A percentile compares a stretch with the other conserved stretches of the same genome.
Evolutionary conservation across 2,888 invertebrate species (phyloP).

Genomic region (Synergus itoensis): DNA sequence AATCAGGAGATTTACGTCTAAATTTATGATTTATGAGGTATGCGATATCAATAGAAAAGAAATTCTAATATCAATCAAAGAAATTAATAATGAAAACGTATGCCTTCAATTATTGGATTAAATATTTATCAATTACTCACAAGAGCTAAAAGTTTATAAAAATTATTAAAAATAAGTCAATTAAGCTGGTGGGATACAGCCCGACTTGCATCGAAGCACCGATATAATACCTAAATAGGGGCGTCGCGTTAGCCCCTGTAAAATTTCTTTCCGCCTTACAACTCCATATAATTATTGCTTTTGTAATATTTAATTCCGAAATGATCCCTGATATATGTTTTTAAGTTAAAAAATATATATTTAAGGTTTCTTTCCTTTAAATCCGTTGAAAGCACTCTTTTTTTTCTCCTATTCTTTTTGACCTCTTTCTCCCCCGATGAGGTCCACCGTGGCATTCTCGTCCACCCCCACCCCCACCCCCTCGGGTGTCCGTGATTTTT

Average conservation of each 20-base stretch:
- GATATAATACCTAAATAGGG: not conserved
- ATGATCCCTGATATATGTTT: too few relatives aligned
- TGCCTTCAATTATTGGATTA: not conserved
- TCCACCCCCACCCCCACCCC: too few relatives aligned
- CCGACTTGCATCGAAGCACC: not conserved
- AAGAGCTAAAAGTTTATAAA: not conserved
- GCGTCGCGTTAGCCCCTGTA: not conserved
- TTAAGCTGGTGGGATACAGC: not conserved
- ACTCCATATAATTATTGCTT: not conserved
- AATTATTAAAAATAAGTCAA: too few relatives aligned
- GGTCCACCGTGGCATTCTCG: too few relatives aligned
- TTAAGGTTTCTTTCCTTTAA: too few relatives aligned
- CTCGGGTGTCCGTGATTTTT: too few relatives aligned
- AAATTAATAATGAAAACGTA: not conserved
- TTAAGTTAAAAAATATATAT: too few relatives aligned
- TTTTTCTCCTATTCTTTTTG: too few relatives aligned
- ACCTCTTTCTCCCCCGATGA: too few relatives aligned
- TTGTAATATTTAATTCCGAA: too few relatives aligned
- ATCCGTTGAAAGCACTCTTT: too few relatives aligned
- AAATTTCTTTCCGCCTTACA: not conserved
- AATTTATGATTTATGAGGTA: not conserved
- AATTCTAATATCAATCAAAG: not conserved
- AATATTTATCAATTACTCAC: not conserved
- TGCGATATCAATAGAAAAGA: not conserved
- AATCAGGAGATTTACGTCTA: not conserved